phyloP scores from a whole-genome alignment of 1,140 invertebrate genomes.

The Cotesia vestalis region DNA sequence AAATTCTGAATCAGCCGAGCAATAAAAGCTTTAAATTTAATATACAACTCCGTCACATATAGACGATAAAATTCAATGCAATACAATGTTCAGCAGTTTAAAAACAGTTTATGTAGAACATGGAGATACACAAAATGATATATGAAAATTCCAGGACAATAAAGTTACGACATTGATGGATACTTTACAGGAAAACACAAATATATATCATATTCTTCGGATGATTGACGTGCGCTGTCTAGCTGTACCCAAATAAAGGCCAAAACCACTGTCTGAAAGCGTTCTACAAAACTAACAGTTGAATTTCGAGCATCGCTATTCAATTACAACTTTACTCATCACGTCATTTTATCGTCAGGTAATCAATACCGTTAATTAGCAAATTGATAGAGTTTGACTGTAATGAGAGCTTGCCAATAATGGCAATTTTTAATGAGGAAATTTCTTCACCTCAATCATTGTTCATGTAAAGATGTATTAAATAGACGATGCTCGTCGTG shows the following conservation, averaged over 20 bases:
- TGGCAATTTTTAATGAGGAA: no score
- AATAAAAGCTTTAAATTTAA: no score
- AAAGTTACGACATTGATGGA: slow-evolving; percentile 23
- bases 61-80: no score
- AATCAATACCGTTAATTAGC: no score
- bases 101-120: background rate
- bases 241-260: background rate
- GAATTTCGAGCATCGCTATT: slow-evolving; percentile 13
- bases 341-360: no score
- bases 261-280: slow-evolving; percentile 14
- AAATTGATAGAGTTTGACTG: no score
- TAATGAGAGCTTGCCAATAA: no score
- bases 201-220: slow-evolving; percentile 5
- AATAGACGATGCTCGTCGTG: slow-evolving; percentile 43
- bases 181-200: background rate
- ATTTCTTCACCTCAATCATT: background rate
- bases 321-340: background rate
- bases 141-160: background rate
- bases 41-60: no score
- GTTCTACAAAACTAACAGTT: background rate
- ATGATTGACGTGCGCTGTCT: background rate
- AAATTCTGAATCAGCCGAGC: no score
- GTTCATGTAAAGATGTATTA: background rate
- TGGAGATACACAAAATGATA: background rate
- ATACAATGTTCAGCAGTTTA: no score